These are phyloP conservation scores for Lasioglossum oenotherae DNA, from an alignment of 2,888 invertebrate species.

Conservation along the genomic window DNA sequence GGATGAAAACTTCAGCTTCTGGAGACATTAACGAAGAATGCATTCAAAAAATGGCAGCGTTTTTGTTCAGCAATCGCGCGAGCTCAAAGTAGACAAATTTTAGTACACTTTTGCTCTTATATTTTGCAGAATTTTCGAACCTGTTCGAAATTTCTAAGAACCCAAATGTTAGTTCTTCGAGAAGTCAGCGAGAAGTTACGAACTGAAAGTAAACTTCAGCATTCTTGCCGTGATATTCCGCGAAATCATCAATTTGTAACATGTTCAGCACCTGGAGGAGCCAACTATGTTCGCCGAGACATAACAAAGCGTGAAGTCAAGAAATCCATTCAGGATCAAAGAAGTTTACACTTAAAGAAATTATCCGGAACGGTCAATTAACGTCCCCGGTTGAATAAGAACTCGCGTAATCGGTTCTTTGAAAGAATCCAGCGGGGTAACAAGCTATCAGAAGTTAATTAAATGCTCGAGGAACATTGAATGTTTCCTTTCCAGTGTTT, in stretches of 20 bases:
- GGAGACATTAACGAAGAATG: not conserved
- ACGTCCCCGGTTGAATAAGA: not conserved
- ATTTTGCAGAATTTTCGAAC: not conserved
- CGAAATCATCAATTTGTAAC: not conserved
- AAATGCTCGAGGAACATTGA: slow-evolving; percentile 5
- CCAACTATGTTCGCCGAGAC: not conserved
- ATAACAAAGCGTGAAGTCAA: not conserved
- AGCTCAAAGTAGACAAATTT: not conserved
- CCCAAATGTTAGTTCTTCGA: not conserved
- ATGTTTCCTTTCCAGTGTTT: not conserved
- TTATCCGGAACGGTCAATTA: not conserved
- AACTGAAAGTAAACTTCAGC: not conserved
- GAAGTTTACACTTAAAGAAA: not conserved
- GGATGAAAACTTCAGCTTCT: not conserved
- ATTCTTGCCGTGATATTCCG: not conserved
- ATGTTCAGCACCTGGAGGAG: not conserved
- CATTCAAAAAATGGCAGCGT: not conserved
- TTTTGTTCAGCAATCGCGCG: not conserved
- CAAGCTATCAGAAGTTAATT: not conserved
- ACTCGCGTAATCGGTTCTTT: not conserved
- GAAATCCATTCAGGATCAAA: not conserved
- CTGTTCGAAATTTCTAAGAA: not conserved
- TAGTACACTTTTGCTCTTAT: not conserved
- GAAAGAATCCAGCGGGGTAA: not conserved
- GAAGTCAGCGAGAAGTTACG: not conserved